Evolutionary conservation across 2,113 vertebrate genomes (phyloP).

Genomic region (Channa argus): DNA sequence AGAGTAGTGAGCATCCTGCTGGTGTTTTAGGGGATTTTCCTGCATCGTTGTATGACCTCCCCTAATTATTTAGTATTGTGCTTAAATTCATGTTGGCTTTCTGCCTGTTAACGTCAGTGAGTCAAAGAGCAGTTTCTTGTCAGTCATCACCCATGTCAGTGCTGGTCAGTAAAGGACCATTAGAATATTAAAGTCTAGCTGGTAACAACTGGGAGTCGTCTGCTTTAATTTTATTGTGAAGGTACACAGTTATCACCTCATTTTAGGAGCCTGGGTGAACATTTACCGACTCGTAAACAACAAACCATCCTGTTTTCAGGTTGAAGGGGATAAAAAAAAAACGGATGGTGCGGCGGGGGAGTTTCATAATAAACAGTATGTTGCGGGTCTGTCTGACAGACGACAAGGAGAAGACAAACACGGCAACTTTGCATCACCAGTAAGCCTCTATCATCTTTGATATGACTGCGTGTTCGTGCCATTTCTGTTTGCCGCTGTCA

Average conservation of each 20-base stretch:
- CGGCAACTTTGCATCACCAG: constrained; percentile 30
- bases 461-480: too few relatives aligned
- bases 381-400: constrained; percentile 12
- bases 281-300: not conserved
- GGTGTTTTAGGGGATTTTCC: not conserved
- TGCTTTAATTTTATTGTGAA: not conserved
- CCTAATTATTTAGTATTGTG: too few relatives aligned
- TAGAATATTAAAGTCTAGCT: constrained; percentile 15
- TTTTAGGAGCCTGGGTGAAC: not conserved
- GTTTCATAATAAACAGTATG: constrained; percentile 13
- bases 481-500: not conserved
- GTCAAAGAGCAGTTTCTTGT: too few relatives aligned
- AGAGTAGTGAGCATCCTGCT: constrained; percentile 19
- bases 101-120: too few relatives aligned
- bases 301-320: not conserved
- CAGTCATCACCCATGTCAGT: too few relatives aligned
- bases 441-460: constrained; percentile 32
- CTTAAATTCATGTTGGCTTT: too few relatives aligned
- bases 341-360: not conserved
- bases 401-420: constrained; percentile 22
- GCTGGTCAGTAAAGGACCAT: too few relatives aligned
- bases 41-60: too few relatives aligned
- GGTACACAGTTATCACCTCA: too few relatives aligned
- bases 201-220: constrained; percentile 42
- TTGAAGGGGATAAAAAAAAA: too few relatives aligned